Conservation (phyloP, 2,888 invertebrate genomes). For the Scaptomyza polygonia region DNA sequence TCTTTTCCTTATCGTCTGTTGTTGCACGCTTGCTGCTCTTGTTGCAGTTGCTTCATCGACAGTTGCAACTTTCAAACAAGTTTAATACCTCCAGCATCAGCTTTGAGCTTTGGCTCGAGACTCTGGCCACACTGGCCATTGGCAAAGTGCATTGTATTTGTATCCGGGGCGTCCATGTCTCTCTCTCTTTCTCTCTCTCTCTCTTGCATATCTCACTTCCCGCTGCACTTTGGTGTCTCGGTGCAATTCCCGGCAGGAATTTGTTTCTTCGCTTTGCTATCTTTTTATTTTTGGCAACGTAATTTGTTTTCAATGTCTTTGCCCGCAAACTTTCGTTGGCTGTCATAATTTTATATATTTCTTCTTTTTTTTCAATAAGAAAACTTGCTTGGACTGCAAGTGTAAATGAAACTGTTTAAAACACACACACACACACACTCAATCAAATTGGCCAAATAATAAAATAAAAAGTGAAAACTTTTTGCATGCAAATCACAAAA, state of each 20-base stretch:
- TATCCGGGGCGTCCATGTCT: conserved; percentile 40
- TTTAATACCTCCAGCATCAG: conserved; percentile 52
- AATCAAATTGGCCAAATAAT: conserved; percentile 15
- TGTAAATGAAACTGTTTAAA: conserved; percentile 23
- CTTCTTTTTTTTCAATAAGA: conserved; percentile 42
- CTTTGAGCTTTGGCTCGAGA: conserved; percentile 10
- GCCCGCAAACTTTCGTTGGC: conserved; percentile 64
- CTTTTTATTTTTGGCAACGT: conserved; percentile 45
- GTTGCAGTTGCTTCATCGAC: conserved; percentile 45
- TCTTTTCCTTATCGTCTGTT: not conserved
- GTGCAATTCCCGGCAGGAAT: conserved; percentile 53
- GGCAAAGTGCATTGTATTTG: conserved; percentile 57
- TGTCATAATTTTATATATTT: conserved; percentile 44
- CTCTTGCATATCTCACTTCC: not conserved
- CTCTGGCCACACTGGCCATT: conserved; percentile 24
- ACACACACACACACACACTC: conserved; percentile 5
- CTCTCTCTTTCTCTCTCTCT: not conserved
- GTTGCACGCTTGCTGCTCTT: conserved; percentile 13
- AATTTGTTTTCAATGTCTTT: conserved; percentile 60
- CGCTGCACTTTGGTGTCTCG: conserved; percentile 20
- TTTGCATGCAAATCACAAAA: conserved; percentile 43
- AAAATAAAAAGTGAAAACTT: conserved; percentile 57
- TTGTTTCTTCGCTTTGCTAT: conserved; percentile 24
- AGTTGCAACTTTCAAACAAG: conserved; percentile 76
- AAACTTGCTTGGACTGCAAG: conserved; percentile 61